Conservation (phyloP, 2,113 vertebrate genomes). For the Sturnus vulgaris region DNA sequence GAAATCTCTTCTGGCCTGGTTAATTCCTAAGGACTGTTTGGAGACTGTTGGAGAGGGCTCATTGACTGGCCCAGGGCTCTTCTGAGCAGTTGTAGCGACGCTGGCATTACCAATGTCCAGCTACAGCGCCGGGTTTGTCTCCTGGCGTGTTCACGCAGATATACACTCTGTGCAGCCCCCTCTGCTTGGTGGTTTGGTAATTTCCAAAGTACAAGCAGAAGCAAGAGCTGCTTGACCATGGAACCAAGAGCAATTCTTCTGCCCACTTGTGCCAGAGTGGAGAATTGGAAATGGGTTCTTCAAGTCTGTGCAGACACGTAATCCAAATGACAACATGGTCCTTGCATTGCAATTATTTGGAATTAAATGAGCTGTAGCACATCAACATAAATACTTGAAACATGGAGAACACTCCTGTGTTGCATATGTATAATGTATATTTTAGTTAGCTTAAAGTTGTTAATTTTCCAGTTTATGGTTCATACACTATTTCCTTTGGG, state of each 20-base stretch:
- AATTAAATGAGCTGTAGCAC: not conserved
- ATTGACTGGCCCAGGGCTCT: not conserved
- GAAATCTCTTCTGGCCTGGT: not conserved
- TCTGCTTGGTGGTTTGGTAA: not conserved
- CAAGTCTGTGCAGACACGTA: accelerated
- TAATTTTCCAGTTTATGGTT: not conserved
- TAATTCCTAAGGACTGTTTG: not conserved
- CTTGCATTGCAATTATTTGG: not conserved
- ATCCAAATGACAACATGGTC: not conserved
- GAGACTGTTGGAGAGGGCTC: not conserved
- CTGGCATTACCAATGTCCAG: not conserved
- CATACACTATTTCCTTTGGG: not conserved
- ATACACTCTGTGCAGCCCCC: accelerated
- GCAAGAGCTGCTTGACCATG: not conserved
- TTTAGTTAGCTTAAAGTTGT: not conserved
- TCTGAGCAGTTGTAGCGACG: accelerated
- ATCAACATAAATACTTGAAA: not conserved
- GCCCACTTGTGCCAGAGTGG: not conserved
- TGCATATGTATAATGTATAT: not conserved
- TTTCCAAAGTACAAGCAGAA: not conserved
- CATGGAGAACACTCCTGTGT: not conserved
- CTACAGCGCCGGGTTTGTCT: accelerated
- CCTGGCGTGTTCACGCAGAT: not conserved
- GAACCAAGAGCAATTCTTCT: accelerated
- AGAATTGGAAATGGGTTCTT: not conserved